These are phyloP conservation scores for Drosophila falleni DNA, from an alignment of 2,888 invertebrate species.

Conservation along the genomic window DNA sequence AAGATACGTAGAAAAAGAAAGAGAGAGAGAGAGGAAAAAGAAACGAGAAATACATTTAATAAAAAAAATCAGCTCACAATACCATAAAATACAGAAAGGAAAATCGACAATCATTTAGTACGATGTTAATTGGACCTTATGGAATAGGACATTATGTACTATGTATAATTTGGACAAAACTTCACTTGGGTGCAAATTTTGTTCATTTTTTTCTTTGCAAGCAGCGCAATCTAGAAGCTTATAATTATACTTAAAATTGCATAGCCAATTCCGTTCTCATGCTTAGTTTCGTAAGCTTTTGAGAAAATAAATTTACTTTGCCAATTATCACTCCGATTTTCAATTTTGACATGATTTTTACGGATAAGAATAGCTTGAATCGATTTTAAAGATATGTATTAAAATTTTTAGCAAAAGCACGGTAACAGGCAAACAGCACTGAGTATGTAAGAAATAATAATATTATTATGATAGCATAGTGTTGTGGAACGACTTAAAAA, in stretches of 20 bases:
- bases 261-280: background rate
- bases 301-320: background rate
- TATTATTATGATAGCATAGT: conserved; percentile 14
- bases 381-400: background rate
- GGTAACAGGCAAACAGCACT: conserved; percentile 2
- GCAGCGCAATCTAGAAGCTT: conserved; percentile 13
- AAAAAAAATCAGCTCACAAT: conserved; percentile 35
- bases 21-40: conserved; percentile 54
- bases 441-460: conserved; percentile 4
- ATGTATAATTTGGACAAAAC: conserved; percentile 11
- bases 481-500: conserved; percentile 17
- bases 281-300: background rate
- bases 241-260: background rate
- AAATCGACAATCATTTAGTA: conserved; percentile 10
- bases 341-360: conserved; percentile 2
- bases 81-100: conserved; percentile 14
- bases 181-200: conserved; percentile 8
- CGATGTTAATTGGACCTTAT: background rate
- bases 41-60: conserved; percentile 52
- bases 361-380: conserved; percentile 1
- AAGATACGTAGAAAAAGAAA: conserved; percentile 76
- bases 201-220: background rate
- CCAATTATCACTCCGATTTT: conserved; percentile 4
- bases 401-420: conserved; percentile 3
- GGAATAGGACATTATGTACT: background rate